phyloP scores from a whole-genome alignment of 2,113 vertebrate genomes.

The Pluvianellus socialis region DNA sequence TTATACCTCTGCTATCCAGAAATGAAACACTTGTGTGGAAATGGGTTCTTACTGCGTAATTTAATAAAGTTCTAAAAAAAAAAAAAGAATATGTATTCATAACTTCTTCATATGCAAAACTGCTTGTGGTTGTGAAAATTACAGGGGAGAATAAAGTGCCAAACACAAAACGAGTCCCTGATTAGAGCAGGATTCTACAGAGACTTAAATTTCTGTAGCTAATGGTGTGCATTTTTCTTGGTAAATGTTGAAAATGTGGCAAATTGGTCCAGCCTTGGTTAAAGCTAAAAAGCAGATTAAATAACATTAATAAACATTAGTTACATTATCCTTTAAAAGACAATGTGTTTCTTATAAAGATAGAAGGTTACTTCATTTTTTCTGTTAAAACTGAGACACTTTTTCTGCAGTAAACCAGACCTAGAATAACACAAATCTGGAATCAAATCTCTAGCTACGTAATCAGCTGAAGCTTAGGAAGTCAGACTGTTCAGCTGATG shows the following conservation, averaged over 20 bases:
- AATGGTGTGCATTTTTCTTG: background rate
- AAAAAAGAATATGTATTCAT: background rate
- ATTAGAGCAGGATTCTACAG: background rate
- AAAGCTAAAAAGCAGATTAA: background rate
- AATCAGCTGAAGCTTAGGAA: background rate
- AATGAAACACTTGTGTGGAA: constrained; percentile 71
- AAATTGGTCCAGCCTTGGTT: background rate
- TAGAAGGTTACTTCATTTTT: background rate
- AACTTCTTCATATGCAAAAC: constrained; percentile 6
- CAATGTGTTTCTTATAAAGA: background rate
- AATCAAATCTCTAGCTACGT: background rate
- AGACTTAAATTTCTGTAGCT: background rate
- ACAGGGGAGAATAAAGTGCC: background rate
- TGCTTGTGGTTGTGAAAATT: background rate
- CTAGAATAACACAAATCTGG: background rate
- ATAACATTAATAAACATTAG: background rate
- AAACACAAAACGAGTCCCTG: background rate
- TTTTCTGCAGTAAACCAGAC: background rate
- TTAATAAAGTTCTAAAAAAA: constrained; percentile 68
- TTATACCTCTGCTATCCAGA: constrained; percentile 73
- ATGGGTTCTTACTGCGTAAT: constrained; percentile 68
- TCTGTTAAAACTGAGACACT: background rate
- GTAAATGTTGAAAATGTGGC: background rate
- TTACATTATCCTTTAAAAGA: background rate
- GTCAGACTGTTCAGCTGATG: background rate